Conservation (phyloP, 1,140 invertebrate genomes). For the Brachionus angularis region DNA sequence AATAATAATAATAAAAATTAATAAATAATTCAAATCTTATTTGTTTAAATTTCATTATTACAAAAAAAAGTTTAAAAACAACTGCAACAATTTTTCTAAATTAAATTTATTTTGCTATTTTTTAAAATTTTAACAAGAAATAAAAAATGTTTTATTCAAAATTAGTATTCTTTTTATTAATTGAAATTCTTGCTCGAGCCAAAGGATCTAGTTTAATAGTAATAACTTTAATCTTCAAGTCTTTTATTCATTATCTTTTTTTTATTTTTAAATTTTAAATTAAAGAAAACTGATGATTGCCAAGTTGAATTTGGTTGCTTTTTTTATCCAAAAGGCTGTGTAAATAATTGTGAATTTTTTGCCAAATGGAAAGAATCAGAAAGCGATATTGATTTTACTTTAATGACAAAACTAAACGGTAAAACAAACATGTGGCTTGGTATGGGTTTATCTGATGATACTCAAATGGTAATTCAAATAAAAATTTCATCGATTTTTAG, state of each 20-base stretch:
- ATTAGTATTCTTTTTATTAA: too few species aligned
- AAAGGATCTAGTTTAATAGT: too few species aligned
- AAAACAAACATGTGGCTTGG: neutral
- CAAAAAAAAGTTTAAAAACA: too few species aligned
- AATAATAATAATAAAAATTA: neutral
- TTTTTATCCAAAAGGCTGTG: neutral
- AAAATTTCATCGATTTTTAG: neutral
- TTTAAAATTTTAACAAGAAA: too few species aligned
- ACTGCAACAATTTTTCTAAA: too few species aligned
- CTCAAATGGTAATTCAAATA: constrained; percentile 11
- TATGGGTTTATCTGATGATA: constrained; percentile 1
- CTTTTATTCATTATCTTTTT: too few species aligned
- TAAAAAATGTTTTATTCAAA: too few species aligned
- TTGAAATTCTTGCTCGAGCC: too few species aligned
- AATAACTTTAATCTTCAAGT: too few species aligned
- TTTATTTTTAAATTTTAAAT: too few species aligned
- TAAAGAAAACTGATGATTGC: neutral
- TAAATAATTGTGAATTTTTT: neutral
- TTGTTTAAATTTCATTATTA: too few species aligned
- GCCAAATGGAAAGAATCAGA: constrained; percentile 7
- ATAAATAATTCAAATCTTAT: neutral
- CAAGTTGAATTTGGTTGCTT: neutral
- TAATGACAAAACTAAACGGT: neutral
- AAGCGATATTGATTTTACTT: neutral
- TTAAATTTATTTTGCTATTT: too few species aligned